Conservation (phyloP, 2,888 invertebrate genomes). For the Chymomyza procnemis region DNA sequence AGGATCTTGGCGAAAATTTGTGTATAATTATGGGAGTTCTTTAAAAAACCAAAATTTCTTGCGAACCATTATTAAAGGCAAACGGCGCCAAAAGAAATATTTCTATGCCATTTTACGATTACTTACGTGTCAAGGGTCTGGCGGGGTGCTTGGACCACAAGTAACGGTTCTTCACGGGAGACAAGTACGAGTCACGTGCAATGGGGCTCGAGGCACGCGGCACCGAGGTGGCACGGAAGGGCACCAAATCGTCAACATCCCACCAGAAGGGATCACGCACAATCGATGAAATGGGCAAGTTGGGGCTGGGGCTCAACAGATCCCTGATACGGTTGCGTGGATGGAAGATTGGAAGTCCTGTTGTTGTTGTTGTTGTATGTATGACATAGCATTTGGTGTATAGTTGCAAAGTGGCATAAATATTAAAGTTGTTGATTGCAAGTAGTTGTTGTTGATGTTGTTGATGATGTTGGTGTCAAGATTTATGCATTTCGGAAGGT, state of each 20-base stretch:
- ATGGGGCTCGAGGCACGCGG: slow-evolving; percentile 85
- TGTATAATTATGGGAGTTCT: not conserved
- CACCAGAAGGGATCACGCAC: slow-evolving; percentile 95
- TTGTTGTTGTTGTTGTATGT: slow-evolving; percentile 34
- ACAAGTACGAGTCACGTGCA: slow-evolving; percentile 92
- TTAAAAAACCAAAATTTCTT: not conserved
- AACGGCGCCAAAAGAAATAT: too few species aligned
- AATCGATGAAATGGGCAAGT: slow-evolving; percentile 88
- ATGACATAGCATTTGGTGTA: slow-evolving; percentile 41
- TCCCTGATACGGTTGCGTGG: slow-evolving; percentile 82
- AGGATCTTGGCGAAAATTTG: not conserved
- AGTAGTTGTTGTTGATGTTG: slow-evolving; percentile 24
- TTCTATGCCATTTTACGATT: not conserved
- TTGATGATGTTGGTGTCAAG: slow-evolving; percentile 26
- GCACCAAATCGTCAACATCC: slow-evolving; percentile 89
- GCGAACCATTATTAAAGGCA: not conserved
- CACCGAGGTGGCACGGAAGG: slow-evolving; percentile 81
- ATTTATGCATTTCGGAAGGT: slow-evolving; percentile 4
- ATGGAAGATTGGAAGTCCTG: slow-evolving; percentile 86
- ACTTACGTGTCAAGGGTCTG: slow-evolving; percentile 91
- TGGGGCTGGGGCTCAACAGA: slow-evolving; percentile 89
- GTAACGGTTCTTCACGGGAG: slow-evolving; percentile 93
- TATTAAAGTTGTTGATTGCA: slow-evolving; percentile 26
- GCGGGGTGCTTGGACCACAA: slow-evolving; percentile 94
- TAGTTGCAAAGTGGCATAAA: slow-evolving; percentile 46